A percentile compares a stretch with the other conserved stretches of the same genome.
Conservation (phyloP, 2,888 invertebrate species). For the Ditula angustiorana region DNA sequence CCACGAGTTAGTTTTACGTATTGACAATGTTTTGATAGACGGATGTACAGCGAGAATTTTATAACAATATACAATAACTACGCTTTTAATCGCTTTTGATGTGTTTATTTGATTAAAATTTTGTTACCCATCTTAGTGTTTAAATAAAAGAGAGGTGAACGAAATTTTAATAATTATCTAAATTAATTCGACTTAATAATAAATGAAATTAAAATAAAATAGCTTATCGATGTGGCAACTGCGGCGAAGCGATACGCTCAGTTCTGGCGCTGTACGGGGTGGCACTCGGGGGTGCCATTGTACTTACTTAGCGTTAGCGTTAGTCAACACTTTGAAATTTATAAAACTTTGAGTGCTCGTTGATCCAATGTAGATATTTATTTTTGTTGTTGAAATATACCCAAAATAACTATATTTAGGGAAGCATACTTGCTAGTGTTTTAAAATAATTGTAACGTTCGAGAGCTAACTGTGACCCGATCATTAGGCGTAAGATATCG, state of each 20-base stretch:
- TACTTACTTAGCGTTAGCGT: conserved; percentile 81
- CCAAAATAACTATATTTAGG: conserved; percentile 80
- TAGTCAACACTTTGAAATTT: conserved; percentile 77
- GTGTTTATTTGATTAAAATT: conserved; percentile 63
- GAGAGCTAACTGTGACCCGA: conserved; percentile 10
- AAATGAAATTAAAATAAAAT: conserved; percentile 42
- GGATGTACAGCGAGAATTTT: conserved; percentile 51
- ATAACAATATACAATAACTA: conserved; percentile 42
- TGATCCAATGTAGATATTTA: conserved; percentile 84
- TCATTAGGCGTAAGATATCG: conserved; percentile 41
- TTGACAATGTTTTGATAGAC: conserved; percentile 43
- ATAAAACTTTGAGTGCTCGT: conserved; percentile 77
- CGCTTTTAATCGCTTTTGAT: conserved; percentile 52
- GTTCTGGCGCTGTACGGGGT: conserved; percentile 40
- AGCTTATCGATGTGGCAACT: conserved; percentile 29
- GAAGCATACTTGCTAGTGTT: conserved; percentile 63
- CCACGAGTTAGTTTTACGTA: conserved; percentile 42
- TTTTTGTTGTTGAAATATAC: conserved; percentile 83
- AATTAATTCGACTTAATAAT: conserved; percentile 49
- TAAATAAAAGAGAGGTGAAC: conserved; percentile 28
- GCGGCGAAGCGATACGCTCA: conserved; percentile 11
- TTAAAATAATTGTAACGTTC: conserved; percentile 53
- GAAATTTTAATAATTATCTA: conserved; percentile 48
- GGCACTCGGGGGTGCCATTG: conserved; percentile 67
- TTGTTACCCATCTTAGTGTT: conserved; percentile 60